Percentiles rank a stretch among this genome's conserved stretches.
phyloP scores from a whole-genome alignment of 2,113 vertebrate species.

The Pampusana beccarii region DNA sequence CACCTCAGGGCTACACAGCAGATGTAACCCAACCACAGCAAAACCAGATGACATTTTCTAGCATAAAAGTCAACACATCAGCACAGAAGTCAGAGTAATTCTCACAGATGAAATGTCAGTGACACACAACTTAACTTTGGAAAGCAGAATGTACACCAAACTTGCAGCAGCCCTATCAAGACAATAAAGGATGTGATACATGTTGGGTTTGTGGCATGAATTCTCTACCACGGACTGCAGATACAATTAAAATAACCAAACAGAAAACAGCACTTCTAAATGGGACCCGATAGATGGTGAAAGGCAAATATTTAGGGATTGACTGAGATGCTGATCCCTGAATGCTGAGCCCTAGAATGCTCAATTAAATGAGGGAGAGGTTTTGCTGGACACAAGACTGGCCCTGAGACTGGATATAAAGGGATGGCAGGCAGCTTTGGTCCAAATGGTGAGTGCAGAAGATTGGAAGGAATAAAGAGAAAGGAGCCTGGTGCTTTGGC shows the following conservation, averaged over 20 bases:
- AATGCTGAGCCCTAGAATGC: background rate
- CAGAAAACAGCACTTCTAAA: background rate
- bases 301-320: background rate
- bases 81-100: background rate
- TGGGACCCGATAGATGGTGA: background rate
- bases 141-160: accelerated
- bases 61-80: background rate
- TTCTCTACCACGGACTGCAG: background rate
- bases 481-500: background rate
- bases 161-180: background rate
- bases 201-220: background rate
- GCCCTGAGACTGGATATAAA: background rate
- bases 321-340: background rate
- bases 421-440: background rate
- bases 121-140: background rate
- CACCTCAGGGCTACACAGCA: background rate
- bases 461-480: background rate
- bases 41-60: background rate
- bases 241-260: background rate
- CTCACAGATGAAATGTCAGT: background rate
- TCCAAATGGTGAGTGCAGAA: background rate
- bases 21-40: background rate
- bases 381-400: background rate
- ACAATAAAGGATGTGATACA: background rate
- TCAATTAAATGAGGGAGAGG: background rate